phyloP scores from a whole-genome alignment of 2,888 invertebrate species.

The Agrochola macilenta region DNA sequence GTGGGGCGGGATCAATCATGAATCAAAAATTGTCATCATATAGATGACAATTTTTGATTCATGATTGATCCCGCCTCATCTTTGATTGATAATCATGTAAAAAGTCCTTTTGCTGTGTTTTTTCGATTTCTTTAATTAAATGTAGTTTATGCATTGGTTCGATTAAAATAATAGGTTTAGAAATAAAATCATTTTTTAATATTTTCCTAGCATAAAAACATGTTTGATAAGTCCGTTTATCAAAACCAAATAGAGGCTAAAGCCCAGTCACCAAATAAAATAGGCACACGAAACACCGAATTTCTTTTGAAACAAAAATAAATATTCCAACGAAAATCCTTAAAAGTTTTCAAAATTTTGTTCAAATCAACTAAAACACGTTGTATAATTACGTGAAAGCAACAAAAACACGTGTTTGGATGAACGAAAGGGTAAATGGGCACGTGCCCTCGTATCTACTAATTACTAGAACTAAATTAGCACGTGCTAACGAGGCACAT shows the following conservation, averaged over 20 bases:
- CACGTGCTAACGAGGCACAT: slow-evolving; percentile 24
- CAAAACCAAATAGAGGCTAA: neutral
- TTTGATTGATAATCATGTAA: neutral
- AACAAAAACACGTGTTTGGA: slow-evolving; percentile 47
- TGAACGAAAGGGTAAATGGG: slow-evolving; percentile 15
- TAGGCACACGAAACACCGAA: neutral
- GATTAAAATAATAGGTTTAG: neutral
- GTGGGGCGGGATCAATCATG: too few relatives aligned
- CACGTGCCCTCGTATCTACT: slow-evolving; percentile 26
- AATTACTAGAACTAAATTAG: slow-evolving; percentile 37
- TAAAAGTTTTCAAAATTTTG: neutral
- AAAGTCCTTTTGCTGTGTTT: neutral
- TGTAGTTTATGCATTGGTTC: neutral
- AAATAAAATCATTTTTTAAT: neutral
- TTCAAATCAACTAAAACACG: slow-evolving; percentile 33
- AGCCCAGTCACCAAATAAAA: neutral
- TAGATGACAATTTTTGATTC: too few relatives aligned
- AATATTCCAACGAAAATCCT: neutral
- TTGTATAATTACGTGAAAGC: slow-evolving; percentile 37
- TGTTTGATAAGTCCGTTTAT: neutral
- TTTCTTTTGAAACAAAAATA: neutral
- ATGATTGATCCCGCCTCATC: too few relatives aligned
- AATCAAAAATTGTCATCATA: too few relatives aligned
- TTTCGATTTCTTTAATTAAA: neutral
- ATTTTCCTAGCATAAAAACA: neutral